Conservation (phyloP, 2,113 vertebrate species). For the Crotophaga sulcirostris region DNA sequence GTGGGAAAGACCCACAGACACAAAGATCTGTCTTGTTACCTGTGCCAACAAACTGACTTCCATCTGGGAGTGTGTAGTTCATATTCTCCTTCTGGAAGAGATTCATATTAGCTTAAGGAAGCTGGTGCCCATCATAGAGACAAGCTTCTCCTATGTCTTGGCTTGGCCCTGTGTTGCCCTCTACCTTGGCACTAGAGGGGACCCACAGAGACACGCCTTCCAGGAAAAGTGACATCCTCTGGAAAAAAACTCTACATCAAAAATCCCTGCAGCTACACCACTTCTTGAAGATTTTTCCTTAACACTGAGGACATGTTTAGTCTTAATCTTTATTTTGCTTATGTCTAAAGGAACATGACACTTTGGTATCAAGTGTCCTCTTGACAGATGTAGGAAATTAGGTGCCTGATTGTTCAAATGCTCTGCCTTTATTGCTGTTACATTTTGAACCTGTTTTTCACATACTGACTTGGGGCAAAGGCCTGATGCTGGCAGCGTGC, state of each 20-base stretch:
- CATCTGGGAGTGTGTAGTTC: background rate
- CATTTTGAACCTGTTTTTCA: background rate
- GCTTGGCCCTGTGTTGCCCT: background rate
- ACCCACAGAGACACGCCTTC: background rate
- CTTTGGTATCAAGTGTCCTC: background rate
- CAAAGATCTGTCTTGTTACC: background rate
- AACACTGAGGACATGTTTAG: background rate
- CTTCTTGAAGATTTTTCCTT: background rate
- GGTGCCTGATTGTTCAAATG: background rate
- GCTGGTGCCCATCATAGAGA: background rate
- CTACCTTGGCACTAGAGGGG: background rate
- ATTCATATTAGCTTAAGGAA: background rate
- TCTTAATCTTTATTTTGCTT: slow-evolving; percentile 35
- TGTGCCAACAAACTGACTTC: background rate
- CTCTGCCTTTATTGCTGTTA: background rate
- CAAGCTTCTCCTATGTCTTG: background rate
- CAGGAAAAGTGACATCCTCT: background rate
- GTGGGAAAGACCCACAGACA: background rate
- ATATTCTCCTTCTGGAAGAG: background rate
- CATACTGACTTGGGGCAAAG: background rate
- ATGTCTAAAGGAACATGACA: background rate
- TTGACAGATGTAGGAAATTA: background rate
- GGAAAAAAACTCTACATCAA: background rate
- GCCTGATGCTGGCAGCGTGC: background rate
- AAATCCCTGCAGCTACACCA: background rate